Evolutionary conservation across 2,113 vertebrate species (phyloP), one percentile per base, ranked within the genome.

Genomic region (Amblyornis subalaris): DNA sequence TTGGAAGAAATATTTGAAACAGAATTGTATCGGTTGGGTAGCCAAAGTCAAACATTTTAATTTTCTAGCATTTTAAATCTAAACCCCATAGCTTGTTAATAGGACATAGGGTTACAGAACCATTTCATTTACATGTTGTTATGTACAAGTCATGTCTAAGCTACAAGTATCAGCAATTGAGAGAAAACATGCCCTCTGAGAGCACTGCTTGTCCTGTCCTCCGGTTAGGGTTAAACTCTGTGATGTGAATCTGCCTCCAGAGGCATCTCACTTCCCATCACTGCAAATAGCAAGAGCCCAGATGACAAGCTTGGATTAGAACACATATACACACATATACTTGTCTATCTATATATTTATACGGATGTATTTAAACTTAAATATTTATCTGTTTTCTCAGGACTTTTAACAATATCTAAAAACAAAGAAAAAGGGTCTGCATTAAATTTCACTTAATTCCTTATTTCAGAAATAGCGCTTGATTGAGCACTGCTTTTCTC

Each of bases 161-260:
- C 54, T 45, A 42, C 3, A 2, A 2, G 7, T 20, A 35, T 5
- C 1, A 1, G 21, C 45, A 53, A 8, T 0, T 42, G 58, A 50
- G 42, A 42, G 31, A n/a, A n/a, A 69, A 36, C 1, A 14, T 0
- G 7, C 9, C 10, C 22, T 29, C 4, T 26, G 47, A 31, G 13
- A 51, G 16, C 53, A 24, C 14, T 4, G 4, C 50, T 40, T 3
- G 1, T 70, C 17, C 45, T 3, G 2, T 57, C 19, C 26, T 18
- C 5, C 1, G 10, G 23, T 7, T 31, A 25, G 35, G 17, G 35
- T 55, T 54, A 20, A 89, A 74, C 3, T 5, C 35, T 29, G 40
- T 6, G 40, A 61, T 16, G 13, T 9, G 25, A 67, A 17, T 29
- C 48, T 88, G 44, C 40, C 57, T 88, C 29, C 48, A 71, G 54